Base-by-base conservation (phyloP, 2,888 invertebrate genomes). In the Epinotia nisella region DNA sequence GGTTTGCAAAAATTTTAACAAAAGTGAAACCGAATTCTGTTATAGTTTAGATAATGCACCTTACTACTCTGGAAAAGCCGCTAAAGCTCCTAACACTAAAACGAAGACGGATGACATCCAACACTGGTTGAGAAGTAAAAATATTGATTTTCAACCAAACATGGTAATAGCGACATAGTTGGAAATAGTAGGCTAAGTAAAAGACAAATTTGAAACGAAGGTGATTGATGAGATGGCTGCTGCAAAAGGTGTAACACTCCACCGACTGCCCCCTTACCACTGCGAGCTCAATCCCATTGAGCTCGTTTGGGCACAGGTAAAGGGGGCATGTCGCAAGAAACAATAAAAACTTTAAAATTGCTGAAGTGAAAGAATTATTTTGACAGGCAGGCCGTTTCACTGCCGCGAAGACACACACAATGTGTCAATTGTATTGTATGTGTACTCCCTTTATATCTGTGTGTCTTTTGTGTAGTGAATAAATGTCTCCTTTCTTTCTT, bases 311-410 rank as follows among this genome's bases (percentile, higher is more conserved):
- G 53, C 65, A 51, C 65, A 65, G 53, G 53, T 39, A 19, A 65
- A 65, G n/a, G 19, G 65, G 53, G 65, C 53, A 55, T 19, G 64
- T 65, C 65, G 65, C 65, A 29, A 35, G 53, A 35, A 53, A 65
- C 3, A 65, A 65, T 17, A 53, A 0, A 17, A 65, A 3, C 24
- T 65, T 55, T 11, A 65, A 65, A 65, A 45, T 62, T 19, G 29
- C 24, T 17, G 39, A 51, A n/a, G 53, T 65, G 1, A 51, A 65
- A 39, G 17, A 29, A 13, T 35, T 65, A 35, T 55, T 59, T 39
- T 5, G 39, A 9, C 10, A n/a, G n/a, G n/a, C n/a, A n/a, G n/a
- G n/a, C n/a, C n/a, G n/a, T n/a, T n/a, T n/a, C n/a, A n/a, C n/a
- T n/a, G n/a, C n/a, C n/a, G n/a, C n/a, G n/a, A n/a, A n/a, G n/a